phyloP scores from a whole-genome alignment of 1,140 invertebrate genomes.

The Drosophila pseudoananassae region DNA sequence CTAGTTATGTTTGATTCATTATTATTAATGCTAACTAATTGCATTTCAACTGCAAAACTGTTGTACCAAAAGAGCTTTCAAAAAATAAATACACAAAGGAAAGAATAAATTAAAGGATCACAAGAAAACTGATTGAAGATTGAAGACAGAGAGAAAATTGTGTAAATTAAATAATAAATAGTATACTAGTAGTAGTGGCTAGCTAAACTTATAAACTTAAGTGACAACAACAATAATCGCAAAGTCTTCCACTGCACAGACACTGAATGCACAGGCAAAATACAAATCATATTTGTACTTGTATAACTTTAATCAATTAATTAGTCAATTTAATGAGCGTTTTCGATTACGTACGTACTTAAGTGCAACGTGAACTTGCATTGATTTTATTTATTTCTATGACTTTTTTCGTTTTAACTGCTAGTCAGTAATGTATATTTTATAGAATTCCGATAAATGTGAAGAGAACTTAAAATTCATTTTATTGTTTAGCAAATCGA shows the following conservation, averaged over 20 bases:
- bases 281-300: conserved; percentile 47
- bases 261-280: not conserved
- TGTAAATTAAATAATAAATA: conserved; percentile 35
- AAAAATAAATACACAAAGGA: conserved; percentile 19
- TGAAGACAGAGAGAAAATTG: conserved; percentile 15
- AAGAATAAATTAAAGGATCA: not conserved
- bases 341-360: conserved; percentile 63
- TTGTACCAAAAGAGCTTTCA: conserved; percentile 79
- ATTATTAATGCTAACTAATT: conserved; percentile 59
- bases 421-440: conserved; percentile 74
- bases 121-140: not conserved
- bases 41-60: conserved; percentile 75
- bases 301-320: conserved; percentile 54
- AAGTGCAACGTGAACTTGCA: conserved; percentile 54
- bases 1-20: conserved; percentile 52
- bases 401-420: conserved; percentile 68
- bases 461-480: conserved; percentile 47
- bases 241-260: conserved; percentile 76
- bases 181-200: conserved; percentile 45
- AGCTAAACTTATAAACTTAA: conserved; percentile 72
- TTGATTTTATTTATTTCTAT: conserved; percentile 72
- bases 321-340: conserved; percentile 68
- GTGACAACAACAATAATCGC: conserved; percentile 69
- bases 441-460: conserved; percentile 54
- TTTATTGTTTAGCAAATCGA: conserved; percentile 66